phyloP scores from a whole-genome alignment of 2,888 invertebrate genomes.

The Biston betularia region DNA sequence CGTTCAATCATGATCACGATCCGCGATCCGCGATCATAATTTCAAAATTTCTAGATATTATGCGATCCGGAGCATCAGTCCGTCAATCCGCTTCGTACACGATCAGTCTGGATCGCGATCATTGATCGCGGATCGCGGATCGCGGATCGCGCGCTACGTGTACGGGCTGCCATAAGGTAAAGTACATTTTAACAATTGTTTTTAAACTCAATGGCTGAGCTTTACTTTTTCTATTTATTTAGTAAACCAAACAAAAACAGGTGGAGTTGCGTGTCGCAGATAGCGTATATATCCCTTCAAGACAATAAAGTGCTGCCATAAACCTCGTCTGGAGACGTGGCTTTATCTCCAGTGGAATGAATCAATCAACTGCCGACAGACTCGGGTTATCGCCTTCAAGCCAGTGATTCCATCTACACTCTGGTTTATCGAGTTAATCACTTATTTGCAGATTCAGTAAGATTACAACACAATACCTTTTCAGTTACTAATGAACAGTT shows the following conservation, averaged over 20 bases:
- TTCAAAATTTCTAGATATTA: too few relatives aligned
- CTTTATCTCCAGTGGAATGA: conserved; percentile 72
- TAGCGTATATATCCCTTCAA: conserved; percentile 21
- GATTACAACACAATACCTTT: conserved; percentile 1
- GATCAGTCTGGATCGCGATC: too few relatives aligned
- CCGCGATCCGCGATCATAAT: too few relatives aligned
- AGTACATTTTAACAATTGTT: too few relatives aligned
- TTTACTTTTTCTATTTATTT: too few relatives aligned
- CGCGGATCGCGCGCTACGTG: too few relatives aligned
- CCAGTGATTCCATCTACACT: conserved; percentile 28
- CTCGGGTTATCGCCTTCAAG: conserved; percentile 56
- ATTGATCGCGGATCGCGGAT: too few relatives aligned
- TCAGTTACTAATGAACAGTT: neutral
- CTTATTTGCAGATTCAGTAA: conserved; percentile 1
- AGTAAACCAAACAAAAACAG: neutral
- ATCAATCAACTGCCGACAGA: conserved; percentile 72
- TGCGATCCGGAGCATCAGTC: too few relatives aligned
- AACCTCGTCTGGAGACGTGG: conserved; percentile 62
- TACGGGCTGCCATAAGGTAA: too few relatives aligned
- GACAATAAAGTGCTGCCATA: conserved; percentile 72
- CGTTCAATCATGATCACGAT: too few relatives aligned
- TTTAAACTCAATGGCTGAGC: too few relatives aligned
- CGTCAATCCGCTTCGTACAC: too few relatives aligned
- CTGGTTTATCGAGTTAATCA: conserved; percentile 10
- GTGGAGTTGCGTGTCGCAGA: conserved; percentile 5